These are phyloP conservation scores for Sandelia bainsii DNA, from an alignment of 2,797 vertebrate species.

Conservation along the genomic window DNA sequence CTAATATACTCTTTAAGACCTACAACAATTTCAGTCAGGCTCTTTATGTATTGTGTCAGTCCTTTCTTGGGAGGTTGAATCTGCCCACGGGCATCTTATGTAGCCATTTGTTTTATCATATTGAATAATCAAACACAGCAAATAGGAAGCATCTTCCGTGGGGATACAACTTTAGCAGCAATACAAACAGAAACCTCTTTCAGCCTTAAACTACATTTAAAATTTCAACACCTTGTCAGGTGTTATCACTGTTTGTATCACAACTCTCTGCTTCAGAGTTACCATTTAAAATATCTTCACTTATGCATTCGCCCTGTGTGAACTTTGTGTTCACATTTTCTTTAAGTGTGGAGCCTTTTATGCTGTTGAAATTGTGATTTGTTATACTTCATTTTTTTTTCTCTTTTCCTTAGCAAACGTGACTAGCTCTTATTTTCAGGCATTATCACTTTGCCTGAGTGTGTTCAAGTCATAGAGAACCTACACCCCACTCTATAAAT, in stretches of 20 bases:
- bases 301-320: conserved; percentile 18
- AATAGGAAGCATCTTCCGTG: conserved; percentile 42
- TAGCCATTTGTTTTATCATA: conserved; percentile 49
- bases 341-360: not conserved
- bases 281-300: conserved; percentile 9
- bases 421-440: conserved; percentile 6
- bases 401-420: not conserved
- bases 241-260: conserved; percentile 40
- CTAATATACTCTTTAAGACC: conserved; percentile 1
- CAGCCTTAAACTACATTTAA: conserved; percentile 40
- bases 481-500: conserved; percentile 21
- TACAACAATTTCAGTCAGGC: conserved; percentile 3
- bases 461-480: conserved; percentile 10
- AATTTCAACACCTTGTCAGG: conserved; percentile 42
- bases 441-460: not conserved
- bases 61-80: conserved; percentile 25
- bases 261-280: conserved; percentile 20
- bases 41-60: conserved; percentile 16
- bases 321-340: conserved; percentile 25
- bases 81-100: conserved; percentile 46
- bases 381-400: not conserved
- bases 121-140: conserved; percentile 44
- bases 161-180: conserved; percentile 41
- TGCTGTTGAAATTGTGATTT: conserved; percentile 11
- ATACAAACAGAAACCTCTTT: conserved; percentile 47